Percentiles rank a stretch among this genome's conserved stretches.
Conservation (phyloP, 1,140 invertebrate genomes). For the Eupristina koningsbergeri region DNA sequence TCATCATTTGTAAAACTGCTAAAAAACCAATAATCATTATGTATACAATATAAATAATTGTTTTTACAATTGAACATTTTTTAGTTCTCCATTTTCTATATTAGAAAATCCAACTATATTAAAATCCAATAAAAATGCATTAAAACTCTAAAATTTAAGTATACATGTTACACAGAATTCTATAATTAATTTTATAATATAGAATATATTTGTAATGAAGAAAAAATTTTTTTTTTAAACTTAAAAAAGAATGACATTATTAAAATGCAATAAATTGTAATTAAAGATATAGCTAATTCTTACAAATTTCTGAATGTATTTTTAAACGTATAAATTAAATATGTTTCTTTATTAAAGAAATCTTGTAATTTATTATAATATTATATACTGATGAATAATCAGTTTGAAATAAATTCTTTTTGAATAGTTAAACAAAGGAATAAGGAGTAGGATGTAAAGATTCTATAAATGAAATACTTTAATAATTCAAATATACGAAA, state of each 20-base stretch:
- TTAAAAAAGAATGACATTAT: not conserved
- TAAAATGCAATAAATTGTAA: not conserved
- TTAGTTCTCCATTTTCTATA: no score
- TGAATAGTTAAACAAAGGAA: not conserved
- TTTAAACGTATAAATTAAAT: no score
- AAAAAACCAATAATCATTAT: no score
- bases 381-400: not conserved
- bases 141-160: not conserved
- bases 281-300: no score
- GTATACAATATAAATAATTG: no score
- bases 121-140: not conserved
- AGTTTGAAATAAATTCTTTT: no score
- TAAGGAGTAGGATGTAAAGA: not conserved
- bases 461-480: not conserved
- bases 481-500: constrained; percentile 68
- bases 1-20: no score
- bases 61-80: no score
- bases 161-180: not conserved
- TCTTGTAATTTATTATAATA: not conserved
- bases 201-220: not conserved
- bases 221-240: not conserved
- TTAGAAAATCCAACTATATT: no score
- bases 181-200: not conserved
- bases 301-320: no score
- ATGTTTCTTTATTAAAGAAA: not conserved